Percentiles rank a stretch among this genome's conserved stretches.
These are phyloP conservation scores for Lycopodina hypogea DNA, from an alignment of 37 sponge, comb jelly and placozoan species.

Conservation along the genomic window DNA sequence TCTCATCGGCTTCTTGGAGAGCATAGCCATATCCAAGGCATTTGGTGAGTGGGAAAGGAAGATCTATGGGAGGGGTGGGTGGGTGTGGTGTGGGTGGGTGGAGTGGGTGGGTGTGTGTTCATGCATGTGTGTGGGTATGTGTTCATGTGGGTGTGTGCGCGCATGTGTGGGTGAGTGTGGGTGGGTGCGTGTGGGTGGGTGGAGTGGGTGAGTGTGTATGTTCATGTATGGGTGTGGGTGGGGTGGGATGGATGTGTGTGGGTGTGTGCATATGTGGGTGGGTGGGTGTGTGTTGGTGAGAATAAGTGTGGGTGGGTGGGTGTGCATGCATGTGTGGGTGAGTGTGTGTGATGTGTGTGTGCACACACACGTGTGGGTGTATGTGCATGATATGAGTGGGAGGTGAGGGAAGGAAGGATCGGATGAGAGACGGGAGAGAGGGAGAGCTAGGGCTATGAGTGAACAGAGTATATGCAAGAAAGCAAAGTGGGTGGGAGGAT, in stretches of 20 bases:
- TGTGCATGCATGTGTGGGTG: no score
- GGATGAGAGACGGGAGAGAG: no score
- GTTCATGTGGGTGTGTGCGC: no score
- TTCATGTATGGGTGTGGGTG: not conserved
- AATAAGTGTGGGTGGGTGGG: not conserved
- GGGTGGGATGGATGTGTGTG: not conserved
- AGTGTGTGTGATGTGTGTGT: no score
- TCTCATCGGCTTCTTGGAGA: conserved; percentile 89
- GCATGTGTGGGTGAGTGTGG: no score
- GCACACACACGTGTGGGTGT: no score
- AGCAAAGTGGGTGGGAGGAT: no score
- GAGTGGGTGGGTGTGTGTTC: not conserved
- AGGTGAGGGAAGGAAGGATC: no score
- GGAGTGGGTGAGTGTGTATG: not conserved
- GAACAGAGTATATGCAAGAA: no score
- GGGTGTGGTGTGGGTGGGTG: not conserved
- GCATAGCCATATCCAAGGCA: conserved; percentile 92
- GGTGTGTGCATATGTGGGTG: not conserved
- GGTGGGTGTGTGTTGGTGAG: not conserved
- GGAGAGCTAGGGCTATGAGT: no score
- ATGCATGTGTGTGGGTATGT: not conserved
- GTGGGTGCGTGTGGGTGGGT: not conserved
- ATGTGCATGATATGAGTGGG: no score
- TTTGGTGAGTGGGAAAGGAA: conserved; percentile 65
- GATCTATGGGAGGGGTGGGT: not conserved